phyloP scores from a whole-genome alignment of 2,797 vertebrate genomes.

The Dromococcyx pavoninus region DNA sequence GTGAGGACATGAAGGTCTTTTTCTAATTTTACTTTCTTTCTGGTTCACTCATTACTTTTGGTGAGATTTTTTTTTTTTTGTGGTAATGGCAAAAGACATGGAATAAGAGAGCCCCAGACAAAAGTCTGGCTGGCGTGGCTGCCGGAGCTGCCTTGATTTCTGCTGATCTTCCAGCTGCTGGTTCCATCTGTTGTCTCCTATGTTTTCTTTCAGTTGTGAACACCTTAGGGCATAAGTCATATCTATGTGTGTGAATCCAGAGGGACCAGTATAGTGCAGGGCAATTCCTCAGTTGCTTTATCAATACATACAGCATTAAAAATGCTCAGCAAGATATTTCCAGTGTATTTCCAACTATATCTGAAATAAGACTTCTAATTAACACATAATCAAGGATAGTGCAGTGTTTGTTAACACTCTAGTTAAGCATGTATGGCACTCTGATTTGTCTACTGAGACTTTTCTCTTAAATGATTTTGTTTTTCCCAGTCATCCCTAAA shows the following conservation, averaged over 20 bases:
- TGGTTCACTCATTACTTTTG: background rate
- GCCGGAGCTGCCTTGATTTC: background rate
- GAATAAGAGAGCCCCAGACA: background rate
- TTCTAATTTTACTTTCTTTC: background rate
- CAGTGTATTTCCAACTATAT: background rate
- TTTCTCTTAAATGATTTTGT: background rate
- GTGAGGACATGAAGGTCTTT: background rate
- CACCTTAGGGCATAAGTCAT: constrained; percentile 2
- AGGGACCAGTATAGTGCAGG: background rate
- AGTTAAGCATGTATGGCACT: background rate
- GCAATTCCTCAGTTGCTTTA: background rate
- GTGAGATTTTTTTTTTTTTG: background rate
- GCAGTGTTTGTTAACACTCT: background rate
- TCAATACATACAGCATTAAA: background rate
- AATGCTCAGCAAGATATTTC: background rate
- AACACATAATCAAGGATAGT: background rate
- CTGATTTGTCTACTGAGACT: background rate
- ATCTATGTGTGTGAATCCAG: background rate
- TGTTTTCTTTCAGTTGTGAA: background rate
- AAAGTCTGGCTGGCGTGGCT: background rate
- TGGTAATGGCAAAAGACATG: background rate
- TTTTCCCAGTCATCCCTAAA: background rate
- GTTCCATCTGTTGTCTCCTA: constrained; percentile 53
- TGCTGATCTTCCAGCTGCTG: constrained; percentile 14
- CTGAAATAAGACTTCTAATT: background rate